Evolutionary conservation across 1,140 invertebrate genomes (phyloP), one percentile per base, ranked within the genome.

Genomic region (Sycophila sp.): DNA sequence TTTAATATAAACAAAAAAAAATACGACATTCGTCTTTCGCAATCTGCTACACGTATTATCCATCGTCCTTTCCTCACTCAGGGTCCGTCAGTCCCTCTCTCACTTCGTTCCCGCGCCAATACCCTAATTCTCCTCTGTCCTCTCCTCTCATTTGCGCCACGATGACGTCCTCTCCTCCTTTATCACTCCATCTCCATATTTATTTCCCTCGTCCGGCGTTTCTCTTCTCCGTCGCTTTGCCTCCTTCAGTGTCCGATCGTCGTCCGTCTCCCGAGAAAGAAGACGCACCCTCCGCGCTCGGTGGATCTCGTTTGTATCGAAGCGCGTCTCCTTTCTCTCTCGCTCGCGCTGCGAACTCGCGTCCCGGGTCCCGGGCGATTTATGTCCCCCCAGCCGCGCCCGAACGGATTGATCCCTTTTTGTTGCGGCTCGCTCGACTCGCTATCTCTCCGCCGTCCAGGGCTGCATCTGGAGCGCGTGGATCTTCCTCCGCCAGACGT

Each of bases 351-450:
- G 42, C 75, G 68, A 7, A 28, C 82, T 78, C 80, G 75, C 72
- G 15, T 40, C 47, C 2, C 42, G 40, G 30, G 8, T 42, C n/a
- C 45, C 71, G 60, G 64, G 80, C 80, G 78, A 85, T 85, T 84
- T 84, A 85, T 83, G 81, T 82, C 83, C 83, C 81, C 81, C 81
- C 76, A 78, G 71, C 73, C 68, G 74, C 74, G 68, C 73, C 76
- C 76, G 70, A 79, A 77, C 78, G 78, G 83, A 85, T 85, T 84
- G 83, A 85, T 85, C 80, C 80, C 80, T 81, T 83, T 81, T 84
- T 82, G 79, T 83, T 81, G 80, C n/a, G 22, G 19, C 28, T 34
- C 38, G 11, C 53, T 8, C 56, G 19, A 1, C 4, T 30, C 51
- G 24, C 53, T 59, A 19, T 68, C 53, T 70, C 73, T 69, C 49